Conservation (phyloP, 2,113 vertebrate species). For the Poeciliopsis retropinna region DNA sequence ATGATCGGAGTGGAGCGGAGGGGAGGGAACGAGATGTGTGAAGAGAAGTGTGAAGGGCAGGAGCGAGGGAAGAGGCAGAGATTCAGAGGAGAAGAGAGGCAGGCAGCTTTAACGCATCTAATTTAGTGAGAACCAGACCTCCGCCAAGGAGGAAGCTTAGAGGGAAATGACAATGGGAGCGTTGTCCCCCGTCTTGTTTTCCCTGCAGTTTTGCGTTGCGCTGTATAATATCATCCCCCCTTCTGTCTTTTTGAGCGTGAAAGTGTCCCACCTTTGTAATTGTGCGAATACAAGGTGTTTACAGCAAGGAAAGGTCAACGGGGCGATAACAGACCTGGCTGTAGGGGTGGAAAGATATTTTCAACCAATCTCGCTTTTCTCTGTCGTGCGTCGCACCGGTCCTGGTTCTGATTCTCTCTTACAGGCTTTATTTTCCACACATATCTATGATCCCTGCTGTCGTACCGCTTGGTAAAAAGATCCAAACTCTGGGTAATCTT, state of each 20-base stretch:
- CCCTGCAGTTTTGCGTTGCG: conserved; percentile 28
- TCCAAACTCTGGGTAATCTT: background rate
- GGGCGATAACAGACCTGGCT: conserved; percentile 63
- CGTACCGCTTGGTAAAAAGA: background rate
- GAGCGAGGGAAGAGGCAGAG: conserved; percentile 11
- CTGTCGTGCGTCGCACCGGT: conserved; percentile 24
- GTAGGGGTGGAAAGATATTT: conserved; percentile 50
- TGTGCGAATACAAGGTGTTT: conserved; percentile 57
- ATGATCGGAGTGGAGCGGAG: conserved; percentile 28
- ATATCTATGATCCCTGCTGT: conserved; percentile 40
- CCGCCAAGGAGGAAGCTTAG: conserved; percentile 37
- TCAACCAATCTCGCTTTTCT: conserved; percentile 30
- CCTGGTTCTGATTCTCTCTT: conserved; percentile 23
- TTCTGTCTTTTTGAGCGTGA: conserved; percentile 35
- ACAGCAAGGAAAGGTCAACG: conserved; percentile 48
- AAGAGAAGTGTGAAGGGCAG: conserved; percentile 49
- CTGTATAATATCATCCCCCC: conserved; percentile 29
- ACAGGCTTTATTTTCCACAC: conserved; percentile 30
- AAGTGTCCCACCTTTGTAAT: conserved; percentile 62
- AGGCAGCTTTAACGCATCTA: conserved; percentile 17
- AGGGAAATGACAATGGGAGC: conserved; percentile 32
- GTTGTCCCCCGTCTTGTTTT: conserved; percentile 29
- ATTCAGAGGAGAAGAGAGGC: conserved; percentile 12
- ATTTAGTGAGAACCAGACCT: conserved; percentile 27
- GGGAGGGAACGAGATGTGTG: conserved; percentile 36